Evolutionary conservation across 2,888 invertebrate species (phyloP), one percentile per base, ranked within the genome.

Genomic region (Papilio elwesi): DNA sequence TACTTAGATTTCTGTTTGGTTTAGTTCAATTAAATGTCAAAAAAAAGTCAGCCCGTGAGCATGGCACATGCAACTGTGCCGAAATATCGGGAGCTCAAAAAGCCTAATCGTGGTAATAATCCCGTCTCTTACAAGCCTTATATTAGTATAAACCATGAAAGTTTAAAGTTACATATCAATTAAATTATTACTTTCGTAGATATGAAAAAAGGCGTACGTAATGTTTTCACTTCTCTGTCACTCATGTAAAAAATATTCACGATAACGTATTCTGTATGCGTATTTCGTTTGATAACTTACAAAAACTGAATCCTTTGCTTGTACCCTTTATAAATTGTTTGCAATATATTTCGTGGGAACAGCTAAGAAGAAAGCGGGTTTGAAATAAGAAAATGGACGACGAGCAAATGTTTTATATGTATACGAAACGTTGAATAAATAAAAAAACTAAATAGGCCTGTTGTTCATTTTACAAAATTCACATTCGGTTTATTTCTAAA

Each of bases 321-420:
- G 47, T 67, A 48, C 48, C 38, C 12, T 51, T 68, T 72, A 48
- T 55, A 64, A 72, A 72, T 68, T 68, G 68, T 68, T 71, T 68
- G 53, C 53, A 64, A 72, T 72, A 68, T 63, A 68, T 72, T 72
- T 55, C 55, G n/a, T 55, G 49, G 47, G 63, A 38, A 47, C 52
- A 48, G n/a, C 43, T 38, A 62, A 16, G 66, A 49, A 51, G 36
- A 48, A 68, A 69, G 62, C 36, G 6, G 65, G 57, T 9, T 51
- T 65, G 65, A 70, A 64, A 47, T 51, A 70, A 47, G 55, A 26
- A 70, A 66, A 57, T 65, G 66, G 57, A 49, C 38, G 57, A 43
- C 10, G 48, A n/a, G 15, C 43, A 16, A 57, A 71, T 49, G 13
- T 47, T 12, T 49, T n/a, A 36, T 15, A 55, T 71, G 16, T n/a